Base-by-base conservation (phyloP, 2,113 vertebrate genomes). In the Chaetodon auriga region DNA sequence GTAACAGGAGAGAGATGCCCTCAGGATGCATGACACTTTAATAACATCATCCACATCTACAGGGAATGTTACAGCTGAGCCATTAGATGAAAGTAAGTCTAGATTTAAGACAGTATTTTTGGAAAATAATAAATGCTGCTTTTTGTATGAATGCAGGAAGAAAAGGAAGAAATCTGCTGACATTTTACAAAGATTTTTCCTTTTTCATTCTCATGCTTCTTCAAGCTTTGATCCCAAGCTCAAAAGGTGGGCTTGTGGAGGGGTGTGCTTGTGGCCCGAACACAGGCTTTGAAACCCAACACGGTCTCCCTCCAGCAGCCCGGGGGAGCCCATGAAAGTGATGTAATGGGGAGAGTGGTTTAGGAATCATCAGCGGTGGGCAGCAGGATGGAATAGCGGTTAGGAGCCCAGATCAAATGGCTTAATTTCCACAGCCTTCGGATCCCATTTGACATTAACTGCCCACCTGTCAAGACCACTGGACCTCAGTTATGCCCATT, bases 271-370 rank as follows among this genome's bases (percentile, higher is more conserved):
- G 46, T 49, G 65, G 75, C 48, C 49, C 12, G 38, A 66, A 82
- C 76, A 36, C 48, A 45, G 53, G 72, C 83, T 90, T 85, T 91
- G 93, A 92, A 91, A 94, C 84, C 75, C 41, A 80, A 92, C 68
- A 73, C 92, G 35, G 57, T 43, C 68, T 75, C 73, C 84, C 84
- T 82, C 49, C 75, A 72, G 74, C 41, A 41, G 78, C 83, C 82
- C 78, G 19, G 0, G 83, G 73, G 88, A 89, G 75, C 72, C 69
- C 57, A 61, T 80, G 80, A 82, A 93, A 84, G 80, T 91, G 91
- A 94, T 84, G 91, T 90, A 84, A 93, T 89, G 84, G 89, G 85
- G 81, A 85, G 80, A 89, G 68, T 74, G 78, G 81, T 89, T 85
- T 62, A 74, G 66, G 84, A 85, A 66, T 82, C 76, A 77, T 66